These are phyloP conservation scores for Sebastes matsubarae DNA, from an alignment of 2,797 vertebrate genomes.

Conservation along the genomic window DNA sequence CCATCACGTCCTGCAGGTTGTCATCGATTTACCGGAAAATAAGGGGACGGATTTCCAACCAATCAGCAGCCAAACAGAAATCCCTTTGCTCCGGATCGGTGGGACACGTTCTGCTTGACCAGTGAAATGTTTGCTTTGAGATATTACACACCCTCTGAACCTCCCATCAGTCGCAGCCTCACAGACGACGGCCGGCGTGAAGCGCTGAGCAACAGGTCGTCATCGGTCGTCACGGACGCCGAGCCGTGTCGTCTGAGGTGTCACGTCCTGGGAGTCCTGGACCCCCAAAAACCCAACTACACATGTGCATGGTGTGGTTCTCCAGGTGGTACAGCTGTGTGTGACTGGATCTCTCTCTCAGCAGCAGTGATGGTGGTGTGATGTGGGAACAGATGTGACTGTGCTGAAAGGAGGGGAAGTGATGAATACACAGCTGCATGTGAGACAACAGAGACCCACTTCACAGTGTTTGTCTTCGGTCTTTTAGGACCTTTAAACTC, in stretches of 20 bases:
- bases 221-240: slow-evolving; percentile 8
- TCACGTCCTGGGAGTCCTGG: no score
- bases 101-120: slow-evolving; percentile 47
- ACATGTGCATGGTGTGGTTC: background rate
- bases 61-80: slow-evolving; percentile 23
- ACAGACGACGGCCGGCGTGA: background rate
- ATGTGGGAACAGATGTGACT: slow-evolving; percentile 17
- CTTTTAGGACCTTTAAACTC: background rate
- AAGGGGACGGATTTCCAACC: slow-evolving; percentile 21
- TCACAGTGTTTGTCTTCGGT: background rate
- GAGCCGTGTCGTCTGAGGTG: background rate
- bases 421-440: background rate
- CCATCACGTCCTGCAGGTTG: slow-evolving; percentile 15
- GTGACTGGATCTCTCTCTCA: background rate
- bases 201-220: background rate
- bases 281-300: background rate
- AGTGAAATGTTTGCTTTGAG: slow-evolving; percentile 29
- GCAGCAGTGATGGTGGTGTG: background rate
- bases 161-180: slow-evolving; percentile 56
- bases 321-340: background rate
- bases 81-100: slow-evolving; percentile 34
- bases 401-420: background rate
- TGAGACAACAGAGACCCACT: no score
- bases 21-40: slow-evolving; percentile 47
- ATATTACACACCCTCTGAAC: slow-evolving; percentile 45